Evolutionary conservation across 1,140 invertebrate species (phyloP).

Genomic region (Drosophila grimshawi): DNA sequence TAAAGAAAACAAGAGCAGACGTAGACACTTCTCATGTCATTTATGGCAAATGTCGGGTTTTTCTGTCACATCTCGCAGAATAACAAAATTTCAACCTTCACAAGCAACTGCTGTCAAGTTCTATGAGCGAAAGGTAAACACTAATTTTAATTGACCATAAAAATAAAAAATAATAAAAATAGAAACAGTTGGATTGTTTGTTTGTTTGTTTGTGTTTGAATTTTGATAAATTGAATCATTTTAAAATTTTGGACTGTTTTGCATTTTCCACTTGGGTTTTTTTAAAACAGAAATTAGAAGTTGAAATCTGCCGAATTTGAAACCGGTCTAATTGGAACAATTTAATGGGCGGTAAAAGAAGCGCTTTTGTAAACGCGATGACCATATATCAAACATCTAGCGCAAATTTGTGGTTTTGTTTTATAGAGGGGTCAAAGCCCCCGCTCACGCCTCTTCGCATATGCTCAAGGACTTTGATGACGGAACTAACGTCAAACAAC

Average conservation of each 20-base stretch:
- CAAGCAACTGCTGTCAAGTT: slow-evolving; percentile 41
- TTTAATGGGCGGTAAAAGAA: slow-evolving; percentile 53
- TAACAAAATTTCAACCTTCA: slow-evolving; percentile 75
- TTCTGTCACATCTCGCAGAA: slow-evolving; percentile 52
- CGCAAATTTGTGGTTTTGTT: slow-evolving; percentile 19
- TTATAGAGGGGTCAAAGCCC: slow-evolving; percentile 62
- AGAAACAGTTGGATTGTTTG: slow-evolving; percentile 11
- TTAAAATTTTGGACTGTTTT: slow-evolving; percentile 68
- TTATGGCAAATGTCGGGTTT: slow-evolving; percentile 55
- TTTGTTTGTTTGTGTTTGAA: slow-evolving; percentile 32
- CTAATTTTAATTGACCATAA: slow-evolving; percentile 50
- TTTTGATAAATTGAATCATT: slow-evolving; percentile 68
- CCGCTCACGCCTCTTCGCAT: slow-evolving; percentile 25
- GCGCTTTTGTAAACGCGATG: slow-evolving; percentile 45
- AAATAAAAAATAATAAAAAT: slow-evolving; percentile 16
- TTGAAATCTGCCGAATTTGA: slow-evolving; percentile 28
- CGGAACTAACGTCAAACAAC: slow-evolving; percentile 75
- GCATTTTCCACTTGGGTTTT: slow-evolving; percentile 61
- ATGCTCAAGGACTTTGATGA: slow-evolving; percentile 67
- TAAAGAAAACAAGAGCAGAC: slow-evolving; percentile 32
- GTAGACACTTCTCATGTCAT: slow-evolving; percentile 52
- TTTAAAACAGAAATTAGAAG: slow-evolving; percentile 35
- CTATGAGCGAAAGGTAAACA: slow-evolving; percentile 32
- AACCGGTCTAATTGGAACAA: slow-evolving; percentile 53
- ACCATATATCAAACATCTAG: slow-evolving; percentile 56